These are phyloP conservation scores for Tricholaema leucomelas DNA, from an alignment of 2,113 vertebrate species.

Conservation along the genomic window DNA sequence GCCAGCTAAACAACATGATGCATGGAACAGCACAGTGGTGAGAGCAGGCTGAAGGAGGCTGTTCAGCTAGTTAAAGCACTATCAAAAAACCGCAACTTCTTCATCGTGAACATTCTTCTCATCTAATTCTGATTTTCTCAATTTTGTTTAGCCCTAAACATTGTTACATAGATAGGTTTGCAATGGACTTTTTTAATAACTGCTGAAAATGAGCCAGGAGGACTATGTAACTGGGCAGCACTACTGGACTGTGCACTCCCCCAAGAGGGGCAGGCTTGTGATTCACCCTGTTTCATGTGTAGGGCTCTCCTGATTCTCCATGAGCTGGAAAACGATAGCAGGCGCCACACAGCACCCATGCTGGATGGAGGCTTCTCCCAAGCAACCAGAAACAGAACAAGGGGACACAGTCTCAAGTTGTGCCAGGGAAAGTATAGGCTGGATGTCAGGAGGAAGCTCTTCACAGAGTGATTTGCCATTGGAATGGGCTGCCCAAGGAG, in stretches of 20 bases:
- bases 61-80: neutral
- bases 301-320: neutral
- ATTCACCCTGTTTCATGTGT: accelerated
- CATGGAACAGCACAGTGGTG: neutral
- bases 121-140: neutral
- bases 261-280: neutral
- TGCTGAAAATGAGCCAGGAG: neutral
- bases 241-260: neutral
- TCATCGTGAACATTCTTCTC: neutral
- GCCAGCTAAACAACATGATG: neutral
- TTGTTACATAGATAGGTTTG: neutral
- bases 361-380: too few species aligned
- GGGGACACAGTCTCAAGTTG: too few species aligned
- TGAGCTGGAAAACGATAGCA: neutral
- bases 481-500: too few species aligned
- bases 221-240: neutral
- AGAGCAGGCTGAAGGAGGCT: neutral
- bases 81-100: neutral
- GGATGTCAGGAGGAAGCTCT: too few species aligned
- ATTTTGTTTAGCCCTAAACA: neutral
- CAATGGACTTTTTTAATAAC: neutral
- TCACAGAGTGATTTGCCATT: too few species aligned
- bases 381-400: too few species aligned
- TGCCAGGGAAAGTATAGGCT: too few species aligned
- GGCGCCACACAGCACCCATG: neutral